Percentiles rank a stretch among this genome's conserved stretches.
These are phyloP conservation scores for Stenoptilia bipunctidactyla DNA, from an alignment of 2,888 invertebrate genomes.

Conservation along the genomic window DNA sequence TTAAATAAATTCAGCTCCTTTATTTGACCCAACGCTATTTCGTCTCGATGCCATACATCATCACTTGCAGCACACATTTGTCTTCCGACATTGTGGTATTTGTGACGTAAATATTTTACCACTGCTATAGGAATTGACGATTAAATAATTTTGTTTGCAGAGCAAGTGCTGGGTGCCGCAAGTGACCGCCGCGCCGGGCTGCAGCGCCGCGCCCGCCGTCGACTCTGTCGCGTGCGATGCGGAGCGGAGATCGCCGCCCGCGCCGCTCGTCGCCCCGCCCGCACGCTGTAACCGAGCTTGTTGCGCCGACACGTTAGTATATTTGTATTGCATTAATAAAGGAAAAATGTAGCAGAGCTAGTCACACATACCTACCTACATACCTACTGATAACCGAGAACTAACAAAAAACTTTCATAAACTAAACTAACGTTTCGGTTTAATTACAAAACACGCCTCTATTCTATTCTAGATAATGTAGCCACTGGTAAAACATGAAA, in stretches of 20 bases:
- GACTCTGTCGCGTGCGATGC: slow-evolving; percentile 67
- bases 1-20: too few species aligned
- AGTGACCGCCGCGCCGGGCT: slow-evolving; percentile 53
- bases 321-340: slow-evolving; percentile 12
- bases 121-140: too few species aligned
- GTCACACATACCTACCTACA: neutral
- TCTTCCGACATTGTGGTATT: too few species aligned
- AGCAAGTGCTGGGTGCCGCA: slow-evolving; percentile 56
- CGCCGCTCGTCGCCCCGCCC: slow-evolving; percentile 33
- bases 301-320: slow-evolving; percentile 52
- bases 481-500: too few species aligned
- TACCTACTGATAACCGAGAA: neutral
- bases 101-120: too few species aligned
- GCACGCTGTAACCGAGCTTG: slow-evolving; percentile 52
- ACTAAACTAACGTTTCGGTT: too few species aligned
- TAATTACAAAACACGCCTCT: too few species aligned
- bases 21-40: too few species aligned
- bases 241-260: slow-evolving; percentile 63
- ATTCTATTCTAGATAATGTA: too few species aligned
- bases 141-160: too few species aligned
- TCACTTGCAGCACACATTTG: too few species aligned
- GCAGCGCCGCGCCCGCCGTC: slow-evolving; percentile 60
- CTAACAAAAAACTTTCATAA: neutral
- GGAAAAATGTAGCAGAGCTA: neutral
- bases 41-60: too few species aligned